These are phyloP conservation scores for Sycophila sp. DNA, from an alignment of 1,140 invertebrate genomes.

Conservation along the genomic window DNA sequence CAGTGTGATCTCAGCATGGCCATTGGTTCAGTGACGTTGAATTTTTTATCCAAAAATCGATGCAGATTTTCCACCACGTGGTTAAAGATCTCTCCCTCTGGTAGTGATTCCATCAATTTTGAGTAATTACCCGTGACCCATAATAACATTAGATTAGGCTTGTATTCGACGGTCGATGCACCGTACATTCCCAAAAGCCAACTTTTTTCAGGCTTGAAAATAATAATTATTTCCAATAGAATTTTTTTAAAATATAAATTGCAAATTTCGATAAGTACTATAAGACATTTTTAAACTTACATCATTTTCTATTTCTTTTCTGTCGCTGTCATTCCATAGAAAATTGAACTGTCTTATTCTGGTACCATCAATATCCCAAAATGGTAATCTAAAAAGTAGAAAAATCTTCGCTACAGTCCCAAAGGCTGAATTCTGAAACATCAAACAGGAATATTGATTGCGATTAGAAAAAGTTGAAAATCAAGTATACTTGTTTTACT, in stretches of 20 bases:
- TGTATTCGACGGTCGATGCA: constrained; percentile 71
- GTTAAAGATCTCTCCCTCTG: constrained; percentile 60
- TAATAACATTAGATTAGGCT: constrained; percentile 72
- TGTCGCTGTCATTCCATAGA: constrained; percentile 67
- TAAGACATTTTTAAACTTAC: too few species aligned
- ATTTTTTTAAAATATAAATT: too few species aligned
- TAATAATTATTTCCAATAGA: neutral
- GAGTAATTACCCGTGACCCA: constrained; percentile 69
- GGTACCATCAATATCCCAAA: constrained; percentile 67
- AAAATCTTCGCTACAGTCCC: constrained; percentile 77
- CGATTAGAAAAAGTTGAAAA: neutral
- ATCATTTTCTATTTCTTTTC: constrained; percentile 45
- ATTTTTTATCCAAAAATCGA: constrained; percentile 58
- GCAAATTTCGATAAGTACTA: too few species aligned
- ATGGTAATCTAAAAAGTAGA: constrained; percentile 71
- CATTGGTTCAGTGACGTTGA: constrained; percentile 65
- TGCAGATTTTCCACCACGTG: constrained; percentile 58
- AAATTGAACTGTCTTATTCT: constrained; percentile 60
- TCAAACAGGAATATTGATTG: constrained; percentile 11
- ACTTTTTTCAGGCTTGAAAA: constrained; percentile 53
- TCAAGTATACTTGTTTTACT: too few species aligned
- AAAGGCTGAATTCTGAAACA: constrained; percentile 65
- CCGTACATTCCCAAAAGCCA: constrained; percentile 72
- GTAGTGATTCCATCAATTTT: constrained; percentile 67
- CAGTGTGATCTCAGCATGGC: constrained; percentile 69